Evolutionary conservation across 2,888 invertebrate species (phyloP), one percentile per base, ranked within the genome.

Genomic region (Mactromeris polynyma): DNA sequence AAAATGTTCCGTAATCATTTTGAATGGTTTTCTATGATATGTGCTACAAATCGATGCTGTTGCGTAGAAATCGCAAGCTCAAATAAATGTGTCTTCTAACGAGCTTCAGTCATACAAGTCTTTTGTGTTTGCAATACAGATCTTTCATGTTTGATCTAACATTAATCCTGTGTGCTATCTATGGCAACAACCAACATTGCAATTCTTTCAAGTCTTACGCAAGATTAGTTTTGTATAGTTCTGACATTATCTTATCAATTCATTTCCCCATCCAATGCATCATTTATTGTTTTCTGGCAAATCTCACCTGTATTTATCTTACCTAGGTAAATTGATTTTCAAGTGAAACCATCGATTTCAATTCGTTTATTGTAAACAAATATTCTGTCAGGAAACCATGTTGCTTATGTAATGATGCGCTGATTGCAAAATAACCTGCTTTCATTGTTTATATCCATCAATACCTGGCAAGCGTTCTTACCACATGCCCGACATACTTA

Each of bases 301-400:
- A 19, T 73, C 36, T 36, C 33, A 19, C 19, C 19, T 17, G 11
- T 73, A 36, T 73, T 36, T 73, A 73, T 73, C 36, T 11, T 36
- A 73, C 19, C 73, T 33, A 17, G 31, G 73, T 19, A 36, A 73
- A 73, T 73, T 73, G 36, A 73, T 73, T 73, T 73, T 73, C 73
- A 19, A 73, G 73, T 36, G 73, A 73, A 73, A 33, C 31, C 73
- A 73, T 73, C 6, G 36, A 73, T 73, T 73, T 73, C 73, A 33
- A 73, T 73, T 3, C 26, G 36, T 73, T 26, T 26, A 73, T 33
- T 73, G 73, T 73, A 36, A 33, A 73, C 69, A 69, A 69, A 69
- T 69, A 21, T 73, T 73, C n/a, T 73, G 36, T 73, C 73, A 3
- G 14, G 31, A 73, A 26, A 36, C n/a, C 17, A 1, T 11, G 17